A percentile compares a stretch with the other conserved stretches of the same genome.
Conservation (phyloP, 2,797 vertebrate species). For the Pipistrellus nathusii region DNA sequence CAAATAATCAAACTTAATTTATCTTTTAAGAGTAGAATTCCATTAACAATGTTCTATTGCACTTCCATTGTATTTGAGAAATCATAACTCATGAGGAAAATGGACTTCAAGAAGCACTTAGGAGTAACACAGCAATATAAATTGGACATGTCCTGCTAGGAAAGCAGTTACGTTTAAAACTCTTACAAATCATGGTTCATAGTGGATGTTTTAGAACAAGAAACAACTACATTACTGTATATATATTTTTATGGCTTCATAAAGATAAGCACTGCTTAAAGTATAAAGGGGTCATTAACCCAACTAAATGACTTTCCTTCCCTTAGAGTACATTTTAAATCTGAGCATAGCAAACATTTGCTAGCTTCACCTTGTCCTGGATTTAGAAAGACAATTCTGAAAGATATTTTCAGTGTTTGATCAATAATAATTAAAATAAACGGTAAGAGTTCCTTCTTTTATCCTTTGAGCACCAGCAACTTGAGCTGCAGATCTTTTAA, state of each 20-base stretch:
- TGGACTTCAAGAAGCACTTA: conserved; percentile 68
- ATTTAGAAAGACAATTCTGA: neutral
- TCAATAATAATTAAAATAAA: conserved; percentile 48
- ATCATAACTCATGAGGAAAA: conserved; percentile 69
- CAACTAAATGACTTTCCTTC: conserved; percentile 65
- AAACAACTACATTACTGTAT: conserved; percentile 66
- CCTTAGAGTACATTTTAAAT: conserved; percentile 41
- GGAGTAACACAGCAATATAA: conserved; percentile 35
- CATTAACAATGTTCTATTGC: conserved; percentile 13
- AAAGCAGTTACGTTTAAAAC: conserved; percentile 65
- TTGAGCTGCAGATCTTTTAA: conserved; percentile 22
- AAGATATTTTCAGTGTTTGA: conserved; percentile 43
- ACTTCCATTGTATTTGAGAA: conserved; percentile 53
- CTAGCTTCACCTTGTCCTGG: conserved; percentile 29
- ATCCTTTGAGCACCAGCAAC: neutral
- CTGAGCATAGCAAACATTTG: conserved; percentile 28
- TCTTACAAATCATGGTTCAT: conserved; percentile 75
- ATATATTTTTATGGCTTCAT: conserved; percentile 73
- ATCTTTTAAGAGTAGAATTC: conserved; percentile 67
- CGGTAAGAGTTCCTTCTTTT: neutral
- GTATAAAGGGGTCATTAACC: conserved; percentile 67
- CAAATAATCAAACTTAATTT: conserved; percentile 69
- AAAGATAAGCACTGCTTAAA: conserved; percentile 68
- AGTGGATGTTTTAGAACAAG: conserved; percentile 63
- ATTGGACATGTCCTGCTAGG: conserved; percentile 35